Evolutionary conservation across 1,140 invertebrate species (phyloP).

Genomic region (Tigriopus japonicus): DNA sequence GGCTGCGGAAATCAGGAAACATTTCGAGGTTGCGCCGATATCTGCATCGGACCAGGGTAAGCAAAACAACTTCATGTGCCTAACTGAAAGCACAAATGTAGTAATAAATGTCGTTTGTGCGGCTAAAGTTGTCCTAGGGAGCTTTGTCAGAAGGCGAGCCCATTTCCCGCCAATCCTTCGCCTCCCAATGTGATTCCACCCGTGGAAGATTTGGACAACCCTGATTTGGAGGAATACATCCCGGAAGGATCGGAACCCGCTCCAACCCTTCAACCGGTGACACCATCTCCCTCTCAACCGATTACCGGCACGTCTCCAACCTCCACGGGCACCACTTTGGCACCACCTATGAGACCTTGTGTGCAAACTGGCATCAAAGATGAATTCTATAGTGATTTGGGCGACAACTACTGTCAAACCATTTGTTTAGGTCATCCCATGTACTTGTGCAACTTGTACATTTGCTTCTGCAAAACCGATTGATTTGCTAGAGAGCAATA

Average conservation of each 20-base stretch:
- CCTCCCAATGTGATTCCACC: background rate
- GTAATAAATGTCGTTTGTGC: background rate
- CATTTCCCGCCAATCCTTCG: background rate
- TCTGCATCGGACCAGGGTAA: slow-evolving; percentile 5
- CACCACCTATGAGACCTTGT: too few species aligned
- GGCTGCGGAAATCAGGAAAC: slow-evolving; percentile 14
- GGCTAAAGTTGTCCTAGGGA: background rate
- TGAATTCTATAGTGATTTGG: background rate
- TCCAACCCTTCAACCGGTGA: background rate
- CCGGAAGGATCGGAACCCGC: too few species aligned
- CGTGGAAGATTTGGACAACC: too few species aligned
- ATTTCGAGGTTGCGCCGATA: slow-evolving; percentile 8
- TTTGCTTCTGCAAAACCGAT: background rate
- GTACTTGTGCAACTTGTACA: background rate
- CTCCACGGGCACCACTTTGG: too few species aligned
- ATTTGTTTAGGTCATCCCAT: background rate
- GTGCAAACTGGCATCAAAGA: too few species aligned
- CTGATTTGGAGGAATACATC: too few species aligned
- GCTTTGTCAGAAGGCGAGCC: background rate
- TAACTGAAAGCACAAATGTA: background rate
- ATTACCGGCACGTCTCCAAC: background rate
- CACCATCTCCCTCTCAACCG: background rate
- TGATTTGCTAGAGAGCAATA: background rate
- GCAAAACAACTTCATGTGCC: background rate
- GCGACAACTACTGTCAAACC: background rate